Conservation (phyloP, 2,888 invertebrate species). For the Tenthredo mesomela region DNA sequence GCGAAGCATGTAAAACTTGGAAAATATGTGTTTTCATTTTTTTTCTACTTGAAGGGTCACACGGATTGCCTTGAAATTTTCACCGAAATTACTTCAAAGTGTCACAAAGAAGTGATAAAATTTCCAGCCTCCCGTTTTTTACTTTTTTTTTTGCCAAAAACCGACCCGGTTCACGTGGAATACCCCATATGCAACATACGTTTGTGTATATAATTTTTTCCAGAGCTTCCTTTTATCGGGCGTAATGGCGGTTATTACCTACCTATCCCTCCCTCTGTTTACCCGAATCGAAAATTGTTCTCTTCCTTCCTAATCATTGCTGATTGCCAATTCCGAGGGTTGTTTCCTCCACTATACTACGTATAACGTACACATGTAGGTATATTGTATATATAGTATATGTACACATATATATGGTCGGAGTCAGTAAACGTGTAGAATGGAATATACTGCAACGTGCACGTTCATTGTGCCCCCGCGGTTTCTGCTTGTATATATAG, state of each 20-base stretch:
- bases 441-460: background rate
- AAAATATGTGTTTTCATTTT: too few species aligned
- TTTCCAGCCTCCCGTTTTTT: too few species aligned
- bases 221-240: too few species aligned
- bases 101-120: too few species aligned
- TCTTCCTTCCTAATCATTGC: constrained; percentile 46
- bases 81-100: too few species aligned
- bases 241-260: background rate
- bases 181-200: background rate
- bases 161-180: too few species aligned
- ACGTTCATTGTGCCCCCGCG: background rate
- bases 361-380: background rate
- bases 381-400: background rate
- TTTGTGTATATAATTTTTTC: background rate
- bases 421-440: background rate
- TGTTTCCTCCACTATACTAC: background rate
- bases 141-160: too few species aligned
- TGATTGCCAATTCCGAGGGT: constrained; percentile 49
- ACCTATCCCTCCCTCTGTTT: background rate
- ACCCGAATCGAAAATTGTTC: constrained; percentile 35
- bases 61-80: too few species aligned
- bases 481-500: constrained; percentile 5
- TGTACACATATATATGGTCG: background rate
- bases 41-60: too few species aligned
- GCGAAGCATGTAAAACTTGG: too few species aligned